These are phyloP conservation scores for Gryon sp. DNA, from an alignment of 1,140 invertebrate genomes.

Conservation along the genomic window DNA sequence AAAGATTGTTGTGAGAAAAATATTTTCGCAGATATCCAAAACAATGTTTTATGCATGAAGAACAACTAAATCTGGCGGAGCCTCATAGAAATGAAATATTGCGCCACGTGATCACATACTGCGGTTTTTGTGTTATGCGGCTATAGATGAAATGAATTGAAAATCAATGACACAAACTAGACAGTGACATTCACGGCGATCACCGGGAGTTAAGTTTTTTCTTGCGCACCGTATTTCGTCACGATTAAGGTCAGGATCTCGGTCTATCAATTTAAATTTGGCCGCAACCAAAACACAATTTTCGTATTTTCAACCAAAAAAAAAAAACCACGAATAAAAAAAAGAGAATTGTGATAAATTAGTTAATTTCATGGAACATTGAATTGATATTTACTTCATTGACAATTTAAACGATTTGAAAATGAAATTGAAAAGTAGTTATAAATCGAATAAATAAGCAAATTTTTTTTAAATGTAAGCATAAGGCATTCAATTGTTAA, in stretches of 20 bases:
- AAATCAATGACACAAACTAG: slow-evolving; percentile 56
- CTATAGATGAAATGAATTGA: slow-evolving; percentile 60
- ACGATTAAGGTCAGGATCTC: slow-evolving; percentile 25
- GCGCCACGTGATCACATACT: slow-evolving; percentile 58
- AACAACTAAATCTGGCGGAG: slow-evolving; percentile 56
- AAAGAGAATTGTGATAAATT: no score
- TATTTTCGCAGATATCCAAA: slow-evolving; percentile 55
- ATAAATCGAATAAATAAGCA: no score
- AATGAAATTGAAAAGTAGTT: no score
- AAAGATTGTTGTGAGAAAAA: slow-evolving; percentile 27
- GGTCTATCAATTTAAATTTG: no score
- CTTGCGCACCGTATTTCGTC: not conserved
- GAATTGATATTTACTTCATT: no score
- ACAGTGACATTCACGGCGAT: slow-evolving; percentile 49
- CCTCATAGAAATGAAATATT: slow-evolving; percentile 66
- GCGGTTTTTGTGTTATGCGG: slow-evolving; percentile 59
- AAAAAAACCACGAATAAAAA: no score
- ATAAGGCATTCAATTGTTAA: no score
- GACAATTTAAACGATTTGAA: no score
- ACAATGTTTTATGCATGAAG: slow-evolving; percentile 66
- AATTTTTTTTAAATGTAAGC: no score
- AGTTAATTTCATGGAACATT: no score
- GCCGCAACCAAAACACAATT: no score
- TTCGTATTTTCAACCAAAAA: no score
- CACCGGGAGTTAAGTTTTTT: slow-evolving; percentile 32